These are phyloP conservation scores for Ips typographus DNA, from an alignment of 1,140 invertebrate species.

Conservation along the genomic window DNA sequence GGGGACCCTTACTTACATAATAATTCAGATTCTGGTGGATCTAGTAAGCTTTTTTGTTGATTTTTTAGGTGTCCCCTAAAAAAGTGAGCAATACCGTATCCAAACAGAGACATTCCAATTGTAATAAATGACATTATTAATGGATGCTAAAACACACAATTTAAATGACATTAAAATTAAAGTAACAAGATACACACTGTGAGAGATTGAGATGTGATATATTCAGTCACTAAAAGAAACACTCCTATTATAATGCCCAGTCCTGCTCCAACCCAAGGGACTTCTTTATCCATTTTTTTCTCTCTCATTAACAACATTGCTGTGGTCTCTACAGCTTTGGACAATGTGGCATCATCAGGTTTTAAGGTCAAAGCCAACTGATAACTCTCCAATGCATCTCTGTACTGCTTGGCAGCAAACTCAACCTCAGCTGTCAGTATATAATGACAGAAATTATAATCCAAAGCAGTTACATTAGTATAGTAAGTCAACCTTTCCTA, in stretches of 20 bases:
- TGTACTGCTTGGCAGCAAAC: conserved; percentile 66
- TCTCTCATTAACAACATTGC: conserved; percentile 62
- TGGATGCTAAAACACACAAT: conserved; percentile 56
- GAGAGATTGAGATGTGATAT: conserved; percentile 65
- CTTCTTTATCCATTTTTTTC: conserved; percentile 65
- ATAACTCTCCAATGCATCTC: conserved; percentile 72
- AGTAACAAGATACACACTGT: conserved; percentile 60
- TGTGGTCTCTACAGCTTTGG: conserved; percentile 65
- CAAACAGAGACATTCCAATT: conserved; percentile 61
- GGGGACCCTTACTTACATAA: conserved; percentile 40
- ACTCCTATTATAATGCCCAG: conserved; percentile 73
- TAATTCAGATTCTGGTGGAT: conserved; percentile 60
- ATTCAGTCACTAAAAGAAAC: conserved; percentile 69
- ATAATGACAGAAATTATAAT: neutral
- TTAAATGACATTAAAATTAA: conserved; percentile 22
- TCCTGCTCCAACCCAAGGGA: conserved; percentile 74
- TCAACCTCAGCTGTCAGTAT: conserved; percentile 72
- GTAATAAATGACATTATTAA: conserved; percentile 61
- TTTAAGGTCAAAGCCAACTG: conserved; percentile 66
- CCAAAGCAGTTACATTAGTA: neutral
- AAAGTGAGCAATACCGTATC: conserved; percentile 58
- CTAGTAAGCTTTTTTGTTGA: conserved; percentile 57
- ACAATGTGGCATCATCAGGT: conserved; percentile 67
- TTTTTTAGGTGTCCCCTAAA: conserved; percentile 60
- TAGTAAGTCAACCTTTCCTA: conserved; percentile 59